A percentile compares a stretch with the other conserved stretches of the same genome.
phyloP scores from a whole-genome alignment of 2,797 vertebrate genomes.

The Vireo griseus region DNA sequence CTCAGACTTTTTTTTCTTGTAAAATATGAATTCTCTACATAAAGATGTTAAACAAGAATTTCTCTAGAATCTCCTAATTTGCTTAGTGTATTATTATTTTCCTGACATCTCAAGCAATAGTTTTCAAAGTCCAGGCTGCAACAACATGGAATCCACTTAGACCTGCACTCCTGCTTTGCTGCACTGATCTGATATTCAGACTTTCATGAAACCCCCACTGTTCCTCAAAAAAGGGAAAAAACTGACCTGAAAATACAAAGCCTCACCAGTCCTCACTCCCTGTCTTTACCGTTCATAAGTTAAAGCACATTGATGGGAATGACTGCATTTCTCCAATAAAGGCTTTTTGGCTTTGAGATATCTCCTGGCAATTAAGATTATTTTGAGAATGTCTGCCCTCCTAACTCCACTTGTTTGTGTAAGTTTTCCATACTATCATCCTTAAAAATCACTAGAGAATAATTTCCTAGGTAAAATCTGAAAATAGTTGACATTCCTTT shows the following conservation, averaged over 20 bases:
- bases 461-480: background rate
- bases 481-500: background rate
- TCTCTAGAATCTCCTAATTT: background rate
- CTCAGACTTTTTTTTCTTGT: background rate
- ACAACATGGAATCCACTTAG: background rate
- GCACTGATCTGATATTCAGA: background rate
- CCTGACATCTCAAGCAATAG: background rate
- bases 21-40: background rate
- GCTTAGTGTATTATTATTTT: background rate
- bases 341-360: background rate
- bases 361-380: background rate
- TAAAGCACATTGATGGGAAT: background rate
- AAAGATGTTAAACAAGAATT: background rate
- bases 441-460: background rate
- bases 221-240: background rate
- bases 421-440: background rate
- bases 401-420: background rate
- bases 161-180: background rate
- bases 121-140: constrained; percentile 24
- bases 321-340: background rate
- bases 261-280: background rate
- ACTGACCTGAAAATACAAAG: background rate
- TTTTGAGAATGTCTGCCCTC: background rate
- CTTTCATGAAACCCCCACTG: background rate
- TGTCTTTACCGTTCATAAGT: background rate